Base-by-base conservation (phyloP, 2,888 invertebrate species). In the Ditylenchus weischeri region DNA sequence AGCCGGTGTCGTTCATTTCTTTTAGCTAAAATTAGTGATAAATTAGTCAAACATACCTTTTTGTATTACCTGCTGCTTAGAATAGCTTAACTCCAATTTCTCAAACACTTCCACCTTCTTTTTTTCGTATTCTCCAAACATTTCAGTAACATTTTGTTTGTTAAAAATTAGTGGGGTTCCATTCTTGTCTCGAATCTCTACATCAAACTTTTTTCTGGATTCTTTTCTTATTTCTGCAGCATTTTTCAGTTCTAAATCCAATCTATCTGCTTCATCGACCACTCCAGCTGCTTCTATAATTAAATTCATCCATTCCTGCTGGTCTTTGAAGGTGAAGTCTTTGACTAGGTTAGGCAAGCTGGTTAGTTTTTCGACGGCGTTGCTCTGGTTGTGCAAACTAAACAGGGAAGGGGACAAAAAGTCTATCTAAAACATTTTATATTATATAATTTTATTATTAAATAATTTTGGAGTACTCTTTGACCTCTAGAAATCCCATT, bases 241-340 rank as follows among this genome's bases (percentile, higher is more conserved):
- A 2, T 29, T 29, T 29, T 29, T 29, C 29, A 29, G 29, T 5
- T 29, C 29, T 29, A 2, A 2, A 29, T 29, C 29, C 29, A 29
- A 29, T 29, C 29, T 29, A 29, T 29, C 29, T 29, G 29, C 69
- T 21, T 63, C 62, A 29, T 73, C 75, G 19, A 62, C 36, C 38
- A 73, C 76, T 13, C 78, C 79, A 59, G 79, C 72, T 5, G 80
- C 76, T 64, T 80, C 80, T 51, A 80, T 74, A 23, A 80, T 77
- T 58, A 80, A 78, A 68, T 80, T 78, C 71, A 80, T 65, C 80
- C 80, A 80, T 19, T 75, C 75, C 54, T 80, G 77, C 68, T 80
- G 79, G 49, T 77, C 78, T 43, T 71, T 66, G 57, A 57, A 68
- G 59, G 72, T 75, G 67, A 79, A 73, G 65, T 71, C 74, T 65